A percentile compares a stretch with the other conserved stretches of the same genome.
Conservation (phyloP, 2,888 invertebrate genomes). For the Thereva unica region DNA sequence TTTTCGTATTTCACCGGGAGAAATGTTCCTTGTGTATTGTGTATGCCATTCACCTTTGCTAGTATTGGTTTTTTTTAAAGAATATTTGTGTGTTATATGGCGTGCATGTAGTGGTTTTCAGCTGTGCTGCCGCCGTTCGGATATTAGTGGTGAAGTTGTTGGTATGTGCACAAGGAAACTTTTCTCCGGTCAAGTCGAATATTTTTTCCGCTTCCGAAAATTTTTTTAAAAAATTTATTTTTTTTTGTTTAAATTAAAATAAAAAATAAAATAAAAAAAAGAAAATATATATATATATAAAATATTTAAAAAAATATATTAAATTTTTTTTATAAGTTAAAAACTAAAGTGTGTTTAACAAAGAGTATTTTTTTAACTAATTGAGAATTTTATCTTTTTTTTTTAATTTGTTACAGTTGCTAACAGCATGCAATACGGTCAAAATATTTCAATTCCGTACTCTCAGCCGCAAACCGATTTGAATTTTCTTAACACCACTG, state of each 20-base stretch:
- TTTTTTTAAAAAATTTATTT: not conserved
- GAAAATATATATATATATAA: no score
- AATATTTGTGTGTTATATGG: no score
- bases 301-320: not conserved
- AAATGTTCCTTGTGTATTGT: slow-evolving; percentile 35
- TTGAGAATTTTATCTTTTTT: slow-evolving; percentile 7
- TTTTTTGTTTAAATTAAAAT: no score
- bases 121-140: no score
- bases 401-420: slow-evolving; percentile 51
- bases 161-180: slow-evolving; percentile 16
- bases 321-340: not conserved
- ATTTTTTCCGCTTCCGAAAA: not conserved
- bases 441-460: slow-evolving; percentile 59
- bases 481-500: slow-evolving; percentile 57
- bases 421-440: slow-evolving; percentile 59
- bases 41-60: slow-evolving; percentile 35
- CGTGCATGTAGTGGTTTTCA: no score
- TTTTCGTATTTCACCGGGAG: slow-evolving; percentile 45
- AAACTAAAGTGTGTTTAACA: not conserved
- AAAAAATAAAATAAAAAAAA: no score
- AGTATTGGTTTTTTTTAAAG: no score
- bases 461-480: slow-evolving; percentile 58
- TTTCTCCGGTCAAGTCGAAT: slow-evolving; percentile 21
- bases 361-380: slow-evolving; percentile 15
- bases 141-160: not conserved